Percentiles rank a stretch among this genome's conserved stretches.
These are phyloP conservation scores for Nothoprocta perdicaria DNA, from an alignment of 2,113 vertebrate genomes.

Conservation along the genomic window DNA sequence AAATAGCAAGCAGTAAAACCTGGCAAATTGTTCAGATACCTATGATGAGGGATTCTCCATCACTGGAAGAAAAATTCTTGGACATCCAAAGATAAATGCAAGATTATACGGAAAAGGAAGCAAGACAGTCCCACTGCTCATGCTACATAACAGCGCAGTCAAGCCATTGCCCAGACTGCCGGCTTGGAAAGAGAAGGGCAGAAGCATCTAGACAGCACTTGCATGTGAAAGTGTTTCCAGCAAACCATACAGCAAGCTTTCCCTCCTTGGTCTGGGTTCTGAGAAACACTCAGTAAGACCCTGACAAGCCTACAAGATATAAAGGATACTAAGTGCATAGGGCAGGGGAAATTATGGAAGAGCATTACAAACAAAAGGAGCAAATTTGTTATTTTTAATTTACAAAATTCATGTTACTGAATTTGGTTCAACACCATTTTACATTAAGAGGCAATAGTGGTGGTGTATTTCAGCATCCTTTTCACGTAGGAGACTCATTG, in stretches of 20 bases:
- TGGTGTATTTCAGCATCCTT: background rate
- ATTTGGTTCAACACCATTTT: background rate
- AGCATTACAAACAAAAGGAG: background rate
- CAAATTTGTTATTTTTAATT: background rate
- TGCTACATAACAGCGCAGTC: background rate
- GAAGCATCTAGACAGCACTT: background rate
- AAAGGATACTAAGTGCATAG: background rate
- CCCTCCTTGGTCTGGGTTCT: background rate
- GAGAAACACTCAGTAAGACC: background rate
- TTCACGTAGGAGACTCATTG: background rate
- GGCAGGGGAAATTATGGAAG: background rate
- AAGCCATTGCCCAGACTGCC: background rate
- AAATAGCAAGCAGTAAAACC: background rate
- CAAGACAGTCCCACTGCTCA: rapidly evolving
- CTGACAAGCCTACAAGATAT: background rate
- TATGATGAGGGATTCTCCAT: background rate
- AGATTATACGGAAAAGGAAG: background rate
- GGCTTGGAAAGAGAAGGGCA: background rate
- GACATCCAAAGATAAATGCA: background rate
- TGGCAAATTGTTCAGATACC: background rate
- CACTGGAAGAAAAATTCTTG: background rate
- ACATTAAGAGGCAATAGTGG: background rate
- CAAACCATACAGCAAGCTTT: background rate
- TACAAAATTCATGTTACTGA: background rate
- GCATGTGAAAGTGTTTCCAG: background rate